Conservation (phyloP, 1,140 invertebrate genomes). For the Phocides pigmalion region DNA sequence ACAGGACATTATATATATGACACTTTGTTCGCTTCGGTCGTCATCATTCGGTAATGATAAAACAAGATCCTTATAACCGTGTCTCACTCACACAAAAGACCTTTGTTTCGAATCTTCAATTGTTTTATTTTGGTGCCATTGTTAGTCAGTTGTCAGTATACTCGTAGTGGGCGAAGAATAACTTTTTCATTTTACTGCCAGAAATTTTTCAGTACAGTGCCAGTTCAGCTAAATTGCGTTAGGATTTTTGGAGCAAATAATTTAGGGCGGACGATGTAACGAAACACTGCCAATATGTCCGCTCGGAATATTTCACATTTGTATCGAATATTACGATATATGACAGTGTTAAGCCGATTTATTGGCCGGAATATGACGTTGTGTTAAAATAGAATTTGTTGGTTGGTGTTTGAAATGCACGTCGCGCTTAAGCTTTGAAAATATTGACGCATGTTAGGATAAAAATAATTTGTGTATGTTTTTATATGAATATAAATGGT, state of each 20-base stretch:
- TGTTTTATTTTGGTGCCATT: constrained; percentile 25
- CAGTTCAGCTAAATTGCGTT: constrained; percentile 17
- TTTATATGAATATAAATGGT: too few relatives aligned
- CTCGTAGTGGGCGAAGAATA: constrained; percentile 7
- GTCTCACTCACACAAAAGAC: constrained; percentile 20
- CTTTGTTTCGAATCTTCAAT: constrained; percentile 30
- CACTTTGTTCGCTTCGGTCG: not conserved
- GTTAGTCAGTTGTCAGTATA: constrained; percentile 23
- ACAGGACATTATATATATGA: not conserved
- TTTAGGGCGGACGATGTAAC: not conserved
- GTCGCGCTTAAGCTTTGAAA: constrained; percentile 10
- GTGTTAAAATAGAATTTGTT: constrained; percentile 15
- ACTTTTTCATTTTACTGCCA: constrained; percentile 28
- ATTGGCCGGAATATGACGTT: constrained; percentile 14
- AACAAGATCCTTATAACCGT: constrained; percentile 10
- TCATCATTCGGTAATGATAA: not conserved
- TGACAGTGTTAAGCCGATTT: constrained; percentile 26
- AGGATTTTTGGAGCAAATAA: constrained; percentile 23
- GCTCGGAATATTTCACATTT: constrained; percentile 23
- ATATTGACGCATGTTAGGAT: not conserved
- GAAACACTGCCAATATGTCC: constrained; percentile 23
- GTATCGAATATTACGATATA: constrained; percentile 20
- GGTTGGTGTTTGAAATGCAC: constrained; percentile 14
- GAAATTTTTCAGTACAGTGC: constrained; percentile 14
- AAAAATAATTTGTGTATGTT: not conserved